Conservation (phyloP, 2,888 invertebrate species). For the Quadriops clusia region DNA sequence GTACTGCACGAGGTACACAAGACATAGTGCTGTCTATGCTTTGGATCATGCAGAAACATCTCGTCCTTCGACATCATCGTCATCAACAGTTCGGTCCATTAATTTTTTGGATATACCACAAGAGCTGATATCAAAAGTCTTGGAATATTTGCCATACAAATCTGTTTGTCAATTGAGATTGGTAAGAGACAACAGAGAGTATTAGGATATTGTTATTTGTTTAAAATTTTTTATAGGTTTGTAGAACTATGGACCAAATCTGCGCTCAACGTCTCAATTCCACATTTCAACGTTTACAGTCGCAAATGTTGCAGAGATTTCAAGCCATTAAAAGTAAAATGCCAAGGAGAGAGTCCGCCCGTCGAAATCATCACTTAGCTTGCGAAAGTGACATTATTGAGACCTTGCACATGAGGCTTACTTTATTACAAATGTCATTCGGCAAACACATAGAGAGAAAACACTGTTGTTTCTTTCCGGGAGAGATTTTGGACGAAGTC, state of each 20-base stretch:
- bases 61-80: conserved; percentile 16
- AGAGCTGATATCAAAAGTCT: conserved; percentile 70
- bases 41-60: conserved; percentile 10
- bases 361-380: conserved; percentile 80
- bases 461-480: conserved; percentile 90
- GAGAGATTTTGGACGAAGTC: conserved; percentile 84
- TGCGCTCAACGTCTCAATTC: conserved; percentile 72
- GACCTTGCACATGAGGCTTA: conserved; percentile 84
- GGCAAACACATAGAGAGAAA: conserved; percentile 89
- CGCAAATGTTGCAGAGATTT: conserved; percentile 72
- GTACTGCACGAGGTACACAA: conserved; percentile 27
- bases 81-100: conserved; percentile 20
- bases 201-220: conserved; percentile 4
- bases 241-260: conserved; percentile 65
- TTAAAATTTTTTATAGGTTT: conserved; percentile 50
- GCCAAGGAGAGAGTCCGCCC: conserved; percentile 83
- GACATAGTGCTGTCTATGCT: conserved; percentile 21
- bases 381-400: conserved; percentile 89
- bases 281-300: conserved; percentile 75
- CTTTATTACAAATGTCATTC: conserved; percentile 85
- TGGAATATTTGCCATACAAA: conserved; percentile 63
- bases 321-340: conserved; percentile 82
- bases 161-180: conserved; percentile 65
- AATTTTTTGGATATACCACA: conserved; percentile 62
- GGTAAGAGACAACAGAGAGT: conserved; percentile 45